Evolutionary conservation across 2,888 invertebrate genomes (phyloP), one percentile per base, ranked within the genome.

Genomic region (Dorcus hopei): DNA sequence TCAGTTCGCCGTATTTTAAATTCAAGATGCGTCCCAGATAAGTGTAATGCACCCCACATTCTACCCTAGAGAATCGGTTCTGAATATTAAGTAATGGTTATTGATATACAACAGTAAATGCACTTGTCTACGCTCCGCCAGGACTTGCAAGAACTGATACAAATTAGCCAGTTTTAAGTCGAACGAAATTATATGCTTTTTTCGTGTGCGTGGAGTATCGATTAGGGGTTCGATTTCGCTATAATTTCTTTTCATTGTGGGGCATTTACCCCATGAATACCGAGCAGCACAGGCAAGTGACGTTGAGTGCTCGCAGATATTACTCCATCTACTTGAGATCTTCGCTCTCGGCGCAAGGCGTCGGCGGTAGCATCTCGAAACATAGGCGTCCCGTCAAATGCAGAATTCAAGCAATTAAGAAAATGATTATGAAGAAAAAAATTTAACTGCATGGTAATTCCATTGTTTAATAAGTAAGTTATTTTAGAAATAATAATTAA

Each of bases 301-400:
- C 72, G 68, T 73, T 65, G 67, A 73, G 73, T 70, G 71, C 68
- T 61, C 68, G 64, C 66, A 64, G 68, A 72, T 72, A 72, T 73
- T 72, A 62, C 61, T 62, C 62, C 65, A 61, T 56, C 50, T 55
- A 49, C 65, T 66, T 61, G 63, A 65, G 65, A 63, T 54, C 57
- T 55, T 59, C 56, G 58, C 53, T 58, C 60, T 53, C 60, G 14
- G 41, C 45, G 23, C 19, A 11, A 45, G 45, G 45, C 45, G 45
- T 11, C 45, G 45, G 6, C 7, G 16, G 5, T 33, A 33, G 26
- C 26, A 33, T 33, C 26, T 33, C 26, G 7, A 33, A 33, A 33
- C 26, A 33, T 33, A 33, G 26, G 57, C 54, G 54, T 14, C 33
- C 54, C 49, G 54, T 49, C 49, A 49, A 55, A 53, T 42, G 38